Conservation (phyloP, 2,888 invertebrate species). For the Exephanes ischioxanthus region DNA sequence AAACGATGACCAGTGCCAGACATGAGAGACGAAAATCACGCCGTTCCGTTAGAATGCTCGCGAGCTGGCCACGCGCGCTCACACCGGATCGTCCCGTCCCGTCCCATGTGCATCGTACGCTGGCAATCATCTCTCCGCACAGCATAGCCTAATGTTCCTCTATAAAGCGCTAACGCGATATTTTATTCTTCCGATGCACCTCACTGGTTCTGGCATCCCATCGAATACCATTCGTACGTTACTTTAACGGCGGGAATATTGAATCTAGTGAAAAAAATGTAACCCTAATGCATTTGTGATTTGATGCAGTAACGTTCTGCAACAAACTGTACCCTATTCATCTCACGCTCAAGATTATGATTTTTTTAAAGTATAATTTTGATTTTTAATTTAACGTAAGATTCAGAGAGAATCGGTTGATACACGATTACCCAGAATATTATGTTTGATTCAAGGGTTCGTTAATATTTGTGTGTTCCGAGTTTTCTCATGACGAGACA, state of each 20-base stretch:
- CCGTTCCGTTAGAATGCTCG: constrained; percentile 63
- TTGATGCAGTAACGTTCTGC: constrained; percentile 4
- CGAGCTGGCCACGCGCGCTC: constrained; percentile 64
- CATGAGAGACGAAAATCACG: constrained; percentile 25
- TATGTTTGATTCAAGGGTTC: too few species aligned
- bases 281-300: not conserved
- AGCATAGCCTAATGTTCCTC: constrained; percentile 57
- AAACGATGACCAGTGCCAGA: constrained; percentile 42
- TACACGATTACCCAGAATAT: not conserved
- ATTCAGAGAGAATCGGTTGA: not conserved
- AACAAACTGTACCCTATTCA: not conserved
- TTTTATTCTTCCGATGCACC: constrained; percentile 37
- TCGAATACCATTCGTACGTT: constrained; percentile 20
- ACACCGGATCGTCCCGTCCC: constrained; percentile 32
- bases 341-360: not conserved
- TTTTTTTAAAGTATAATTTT: not conserved
- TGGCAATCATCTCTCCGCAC: constrained; percentile 62
- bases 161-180: constrained; percentile 53
- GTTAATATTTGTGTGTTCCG: not conserved
- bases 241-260: not conserved
- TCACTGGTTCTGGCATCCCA: constrained; percentile 10
- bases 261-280: constrained; percentile 6
- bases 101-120: constrained; percentile 53
- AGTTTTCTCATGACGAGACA: not conserved
- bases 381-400: not conserved